Evolutionary conservation across 2,888 invertebrate species (phyloP).

Genomic region (Cenopis cana): DNA sequence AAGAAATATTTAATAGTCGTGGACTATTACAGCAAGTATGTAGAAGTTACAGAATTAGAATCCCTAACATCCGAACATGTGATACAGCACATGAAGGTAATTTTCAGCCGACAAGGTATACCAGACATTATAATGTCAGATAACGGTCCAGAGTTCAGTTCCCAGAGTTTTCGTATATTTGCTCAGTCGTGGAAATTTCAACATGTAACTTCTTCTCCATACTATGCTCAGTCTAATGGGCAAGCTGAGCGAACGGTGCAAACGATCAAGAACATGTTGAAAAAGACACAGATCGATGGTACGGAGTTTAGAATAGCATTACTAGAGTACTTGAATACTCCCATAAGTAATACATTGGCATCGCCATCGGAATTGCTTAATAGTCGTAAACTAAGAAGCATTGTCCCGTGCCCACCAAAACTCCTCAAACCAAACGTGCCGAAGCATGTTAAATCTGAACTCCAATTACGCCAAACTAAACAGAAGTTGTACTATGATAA

Average conservation of each 20-base stretch:
- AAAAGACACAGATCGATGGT: slow-evolving; percentile 20
- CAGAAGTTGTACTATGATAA: slow-evolving; percentile 15
- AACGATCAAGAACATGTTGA: slow-evolving; percentile 28
- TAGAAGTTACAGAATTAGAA: too few relatives aligned
- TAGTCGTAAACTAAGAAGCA: background rate
- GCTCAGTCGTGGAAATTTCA: slow-evolving; percentile 22
- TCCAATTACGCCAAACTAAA: background rate
- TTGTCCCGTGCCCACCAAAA: background rate
- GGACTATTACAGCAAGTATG: too few relatives aligned
- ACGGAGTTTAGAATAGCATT: slow-evolving; percentile 12
- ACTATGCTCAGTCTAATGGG: slow-evolving; percentile 40
- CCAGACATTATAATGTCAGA: slow-evolving; percentile 37
- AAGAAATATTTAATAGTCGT: too few relatives aligned
- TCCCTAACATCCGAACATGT: slow-evolving; percentile 16
- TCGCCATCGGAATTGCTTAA: background rate
- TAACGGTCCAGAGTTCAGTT: slow-evolving; percentile 37
- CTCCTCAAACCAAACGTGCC: background rate
- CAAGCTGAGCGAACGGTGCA: slow-evolving; percentile 22
- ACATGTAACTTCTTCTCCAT: slow-evolving; percentile 36
- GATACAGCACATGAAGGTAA: slow-evolving; percentile 31
- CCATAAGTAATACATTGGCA: slow-evolving; percentile 10
- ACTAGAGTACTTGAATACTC: slow-evolving; percentile 20
- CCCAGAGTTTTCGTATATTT: slow-evolving; percentile 17
- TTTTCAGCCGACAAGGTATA: slow-evolving; percentile 43
- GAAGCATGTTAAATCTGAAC: background rate